These are phyloP conservation scores for Temnothorax ravouxi DNA, from an alignment of 2,888 invertebrate species.

Conservation along the genomic window DNA sequence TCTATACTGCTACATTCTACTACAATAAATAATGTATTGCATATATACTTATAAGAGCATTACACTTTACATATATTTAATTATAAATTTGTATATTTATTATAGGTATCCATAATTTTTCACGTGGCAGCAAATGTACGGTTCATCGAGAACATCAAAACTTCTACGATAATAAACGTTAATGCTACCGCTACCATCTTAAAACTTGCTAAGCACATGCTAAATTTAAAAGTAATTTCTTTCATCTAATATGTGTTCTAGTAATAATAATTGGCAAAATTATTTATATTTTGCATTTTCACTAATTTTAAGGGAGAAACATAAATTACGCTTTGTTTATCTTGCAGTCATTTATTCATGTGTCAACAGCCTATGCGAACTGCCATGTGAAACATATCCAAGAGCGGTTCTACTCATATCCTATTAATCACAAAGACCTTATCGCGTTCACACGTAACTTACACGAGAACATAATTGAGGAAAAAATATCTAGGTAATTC, in stretches of 20 bases:
- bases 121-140: constrained; percentile 93
- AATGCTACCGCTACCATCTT: constrained; percentile 90
- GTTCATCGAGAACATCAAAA: constrained; percentile 91
- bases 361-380: constrained; percentile 86
- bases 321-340: constrained; percentile 82
- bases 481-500: constrained; percentile 85
- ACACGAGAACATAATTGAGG: constrained; percentile 87
- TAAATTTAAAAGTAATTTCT: constrained; percentile 88
- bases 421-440: constrained; percentile 87
- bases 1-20: background rate
- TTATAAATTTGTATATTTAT: background rate
- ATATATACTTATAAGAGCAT: background rate
- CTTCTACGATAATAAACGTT: constrained; percentile 91
- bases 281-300: background rate
- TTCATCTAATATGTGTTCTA: background rate
- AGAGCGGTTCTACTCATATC: constrained; percentile 90
- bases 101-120: constrained; percentile 88
- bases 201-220: constrained; percentile 89
- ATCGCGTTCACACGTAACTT: constrained; percentile 83
- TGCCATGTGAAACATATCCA: constrained; percentile 88
- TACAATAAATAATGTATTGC: background rate
- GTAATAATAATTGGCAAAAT: constrained; percentile 57
- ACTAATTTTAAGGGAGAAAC: background rate
- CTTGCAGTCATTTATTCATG: constrained; percentile 84
- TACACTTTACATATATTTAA: background rate